phyloP scores from a whole-genome alignment of 2,888 invertebrate species.

The Smittia sp. region DNA sequence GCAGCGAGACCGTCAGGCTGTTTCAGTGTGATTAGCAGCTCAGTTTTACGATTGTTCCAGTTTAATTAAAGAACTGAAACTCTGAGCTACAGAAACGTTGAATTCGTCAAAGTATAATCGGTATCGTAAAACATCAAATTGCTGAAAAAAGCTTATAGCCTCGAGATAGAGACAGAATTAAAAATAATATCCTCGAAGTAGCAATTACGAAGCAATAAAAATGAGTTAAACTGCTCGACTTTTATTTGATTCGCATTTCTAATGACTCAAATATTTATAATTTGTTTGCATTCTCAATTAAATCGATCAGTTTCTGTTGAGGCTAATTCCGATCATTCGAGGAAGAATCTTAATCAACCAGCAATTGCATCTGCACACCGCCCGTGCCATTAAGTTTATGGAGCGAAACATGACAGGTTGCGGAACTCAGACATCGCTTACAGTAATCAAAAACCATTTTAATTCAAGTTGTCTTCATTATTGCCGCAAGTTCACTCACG shows the following conservation, averaged over 20 bases:
- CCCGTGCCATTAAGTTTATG: neutral
- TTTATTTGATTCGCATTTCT: neutral
- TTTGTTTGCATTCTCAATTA: neutral
- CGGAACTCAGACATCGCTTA: neutral
- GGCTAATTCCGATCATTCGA: neutral
- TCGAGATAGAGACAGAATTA: neutral
- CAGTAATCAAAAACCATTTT: neutral
- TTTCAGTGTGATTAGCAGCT: constrained; percentile 22
- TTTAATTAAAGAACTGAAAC: constrained; percentile 32
- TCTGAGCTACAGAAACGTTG: neutral
- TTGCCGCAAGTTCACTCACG: neutral
- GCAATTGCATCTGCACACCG: neutral
- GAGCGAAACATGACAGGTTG: neutral
- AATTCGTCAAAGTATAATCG: constrained; percentile 12
- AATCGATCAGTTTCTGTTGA: no score
- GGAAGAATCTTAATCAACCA: neutral
- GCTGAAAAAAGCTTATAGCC: neutral
- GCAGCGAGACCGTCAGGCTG: neutral
- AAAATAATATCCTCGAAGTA: neutral
- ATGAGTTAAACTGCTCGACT: neutral
- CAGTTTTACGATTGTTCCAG: constrained; percentile 28
- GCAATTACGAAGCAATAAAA: constrained; percentile 11
- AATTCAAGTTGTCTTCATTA: neutral
- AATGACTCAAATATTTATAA: neutral
- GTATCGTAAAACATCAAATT: neutral